Base-by-base conservation (phyloP, 2,797 vertebrate species). In the Hephaestus fuliginosus region DNA sequence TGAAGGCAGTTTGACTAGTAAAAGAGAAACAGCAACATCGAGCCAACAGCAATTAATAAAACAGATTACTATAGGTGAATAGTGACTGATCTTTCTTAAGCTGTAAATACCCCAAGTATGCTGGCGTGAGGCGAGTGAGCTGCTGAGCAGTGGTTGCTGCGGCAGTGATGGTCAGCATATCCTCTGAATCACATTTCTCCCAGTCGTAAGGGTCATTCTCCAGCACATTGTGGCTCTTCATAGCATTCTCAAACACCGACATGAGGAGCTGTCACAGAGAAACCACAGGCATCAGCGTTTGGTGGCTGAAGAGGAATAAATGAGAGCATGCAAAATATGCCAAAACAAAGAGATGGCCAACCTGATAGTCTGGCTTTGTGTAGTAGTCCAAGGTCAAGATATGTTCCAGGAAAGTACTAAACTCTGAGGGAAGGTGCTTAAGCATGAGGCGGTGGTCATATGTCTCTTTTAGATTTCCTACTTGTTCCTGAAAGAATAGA, bases 321-420 rank as follows among this genome's bases (percentile, higher is more conserved):
- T 36, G 5, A 51, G 48, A 10, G 20, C 6, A 3, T 61, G 57
- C 57, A 63, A 80, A 85, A 81, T 20, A 52, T 5, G 4, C 13
- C 28, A 76, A 70, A 44, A 41, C 43, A 67, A 33, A 44, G 62
- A 46, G 12, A 78, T 5, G 30, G 11, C 69, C 88, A 90, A 99
- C 98, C 97, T 98, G 95, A 90, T 99, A 99, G 93, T 99, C 97
- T 2, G 98, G 98, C 87, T 98, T 99, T 44, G 98, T 99, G 94
- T 96, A 97, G 92, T 99, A 99, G 94, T 99, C 98, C 91, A 99
- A 94, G 86, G 90, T 95, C 67, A 96, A 93, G 86, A 99, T 97
- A 77, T 99, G 98, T 84, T 99, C 98, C 83, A 99, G 94, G 94
- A 99, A 99, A 81, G 94, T 15, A 11, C 82, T 96, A 75, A 99